Conservation (phyloP, 2,888 invertebrate species). For the Mesorhabditis spiculigera region DNA sequence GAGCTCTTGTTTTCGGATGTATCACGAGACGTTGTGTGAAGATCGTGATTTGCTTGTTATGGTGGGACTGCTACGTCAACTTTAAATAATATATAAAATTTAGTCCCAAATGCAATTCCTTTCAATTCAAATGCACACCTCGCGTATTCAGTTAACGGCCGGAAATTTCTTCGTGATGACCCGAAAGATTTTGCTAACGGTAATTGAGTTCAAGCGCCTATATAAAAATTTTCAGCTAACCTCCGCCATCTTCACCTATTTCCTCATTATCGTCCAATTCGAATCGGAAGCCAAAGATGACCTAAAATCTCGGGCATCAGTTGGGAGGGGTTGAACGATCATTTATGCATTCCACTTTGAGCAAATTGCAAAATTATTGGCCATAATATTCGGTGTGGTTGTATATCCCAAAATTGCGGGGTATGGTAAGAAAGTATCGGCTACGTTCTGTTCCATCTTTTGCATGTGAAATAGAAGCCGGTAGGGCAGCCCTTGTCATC, state of each 20-base stretch:
- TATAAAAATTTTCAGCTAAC: conserved; percentile 18
- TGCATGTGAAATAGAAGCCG: conserved; percentile 1
- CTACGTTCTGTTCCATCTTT: background rate
- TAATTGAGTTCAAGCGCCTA: conserved; percentile 5
- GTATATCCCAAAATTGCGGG: no score
- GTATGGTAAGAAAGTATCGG: background rate
- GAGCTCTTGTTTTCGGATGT: conserved; percentile 35
- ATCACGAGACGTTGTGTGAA: conserved; percentile 38
- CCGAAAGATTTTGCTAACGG: conserved; percentile 32
- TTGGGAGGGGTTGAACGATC: no score
- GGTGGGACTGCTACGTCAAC: conserved; percentile 15
- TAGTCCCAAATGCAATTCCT: conserved; percentile 40
- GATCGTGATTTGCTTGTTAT: conserved; percentile 33
- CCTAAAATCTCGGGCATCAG: no score
- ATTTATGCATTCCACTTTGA: no score
- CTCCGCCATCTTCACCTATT: conserved; percentile 40
- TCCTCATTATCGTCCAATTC: conserved; percentile 33
- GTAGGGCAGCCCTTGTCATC: background rate
- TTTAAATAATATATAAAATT: conserved; percentile 4
- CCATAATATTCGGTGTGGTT: no score
- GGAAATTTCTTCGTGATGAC: conserved; percentile 40
- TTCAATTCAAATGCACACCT: conserved; percentile 35
- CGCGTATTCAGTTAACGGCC: conserved; percentile 15
- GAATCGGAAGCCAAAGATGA: conserved; percentile 10
- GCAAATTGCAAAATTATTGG: no score